A percentile compares a stretch with the other conserved stretches of the same genome.
Conservation (phyloP, 2,113 vertebrate genomes). For the Illadopsis cleaveri region DNA sequence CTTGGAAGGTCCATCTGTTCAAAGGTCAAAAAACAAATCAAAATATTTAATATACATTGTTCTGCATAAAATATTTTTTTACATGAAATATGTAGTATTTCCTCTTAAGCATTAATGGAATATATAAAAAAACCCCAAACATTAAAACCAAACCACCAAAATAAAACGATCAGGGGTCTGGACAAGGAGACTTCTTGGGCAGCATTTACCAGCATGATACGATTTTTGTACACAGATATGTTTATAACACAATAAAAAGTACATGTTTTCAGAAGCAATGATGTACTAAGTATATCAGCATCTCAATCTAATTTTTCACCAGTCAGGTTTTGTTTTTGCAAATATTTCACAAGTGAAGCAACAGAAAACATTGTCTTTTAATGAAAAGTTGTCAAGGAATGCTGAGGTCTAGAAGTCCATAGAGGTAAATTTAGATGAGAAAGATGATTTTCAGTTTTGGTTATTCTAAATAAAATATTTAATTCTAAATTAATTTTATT, state of each 20-base stretch:
- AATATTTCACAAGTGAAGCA: background rate
- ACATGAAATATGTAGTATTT: background rate
- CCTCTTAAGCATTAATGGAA: background rate
- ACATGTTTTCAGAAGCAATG: background rate
- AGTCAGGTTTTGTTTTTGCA: background rate
- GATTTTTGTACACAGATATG: background rate
- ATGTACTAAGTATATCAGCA: background rate
- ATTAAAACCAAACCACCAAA: background rate
- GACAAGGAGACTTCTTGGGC: background rate
- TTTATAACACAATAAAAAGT: background rate
- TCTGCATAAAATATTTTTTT: background rate
- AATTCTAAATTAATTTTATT: background rate
- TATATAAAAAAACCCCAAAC: background rate
- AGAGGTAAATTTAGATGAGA: background rate
- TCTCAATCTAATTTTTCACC: background rate
- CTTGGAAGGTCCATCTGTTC: background rate
- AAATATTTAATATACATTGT: background rate
- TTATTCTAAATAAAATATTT: background rate
- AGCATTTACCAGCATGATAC: background rate
- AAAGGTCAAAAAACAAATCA: background rate
- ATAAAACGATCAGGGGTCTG: background rate
- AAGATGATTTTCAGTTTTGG: background rate
- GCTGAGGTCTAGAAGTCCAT: background rate
- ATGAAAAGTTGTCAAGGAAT: background rate
- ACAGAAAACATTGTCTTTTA: background rate